phyloP scores from a whole-genome alignment of 2,113 vertebrate genomes.

The Progne subis region DNA sequence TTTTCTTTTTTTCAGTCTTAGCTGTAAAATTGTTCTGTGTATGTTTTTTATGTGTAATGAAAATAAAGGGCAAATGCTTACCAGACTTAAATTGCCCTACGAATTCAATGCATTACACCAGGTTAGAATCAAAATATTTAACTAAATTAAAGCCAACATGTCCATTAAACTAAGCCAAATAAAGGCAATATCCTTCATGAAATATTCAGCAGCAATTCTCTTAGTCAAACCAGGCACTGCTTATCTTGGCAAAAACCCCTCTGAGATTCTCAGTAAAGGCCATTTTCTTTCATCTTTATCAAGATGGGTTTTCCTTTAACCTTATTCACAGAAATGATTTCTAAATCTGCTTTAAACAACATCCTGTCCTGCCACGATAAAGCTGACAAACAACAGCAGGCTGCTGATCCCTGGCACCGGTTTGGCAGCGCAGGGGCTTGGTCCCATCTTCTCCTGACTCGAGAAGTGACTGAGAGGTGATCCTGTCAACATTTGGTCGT shows the following conservation, averaged over 20 bases:
- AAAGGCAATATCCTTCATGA: background rate
- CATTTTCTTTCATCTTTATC: slow-evolving; percentile 40
- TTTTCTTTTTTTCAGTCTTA: background rate
- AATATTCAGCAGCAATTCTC: background rate
- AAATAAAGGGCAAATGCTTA: background rate
- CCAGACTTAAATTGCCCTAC: background rate
- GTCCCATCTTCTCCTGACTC: background rate
- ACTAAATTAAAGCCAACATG: background rate
- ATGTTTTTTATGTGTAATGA: background rate
- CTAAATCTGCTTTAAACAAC: slow-evolving; percentile 20
- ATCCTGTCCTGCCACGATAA: background rate
- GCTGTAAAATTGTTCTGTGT: background rate
- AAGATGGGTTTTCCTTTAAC: slow-evolving; percentile 33
- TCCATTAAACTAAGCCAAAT: background rate
- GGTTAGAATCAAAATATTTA: slow-evolving; percentile 8
- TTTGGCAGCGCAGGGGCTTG: background rate
- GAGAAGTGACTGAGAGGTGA: background rate
- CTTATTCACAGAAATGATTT: slow-evolving; percentile 42
- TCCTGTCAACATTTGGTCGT: background rate
- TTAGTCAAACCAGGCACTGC: slow-evolving; percentile 1
- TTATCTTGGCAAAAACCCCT: slow-evolving; percentile 26
- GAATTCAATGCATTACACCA: background rate
- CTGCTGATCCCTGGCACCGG: background rate
- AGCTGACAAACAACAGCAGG: background rate
- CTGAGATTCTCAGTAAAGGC: slow-evolving; percentile 19